Evolutionary conservation across 2,888 invertebrate species (phyloP).

Genomic region (Ectemnius lituratus): DNA sequence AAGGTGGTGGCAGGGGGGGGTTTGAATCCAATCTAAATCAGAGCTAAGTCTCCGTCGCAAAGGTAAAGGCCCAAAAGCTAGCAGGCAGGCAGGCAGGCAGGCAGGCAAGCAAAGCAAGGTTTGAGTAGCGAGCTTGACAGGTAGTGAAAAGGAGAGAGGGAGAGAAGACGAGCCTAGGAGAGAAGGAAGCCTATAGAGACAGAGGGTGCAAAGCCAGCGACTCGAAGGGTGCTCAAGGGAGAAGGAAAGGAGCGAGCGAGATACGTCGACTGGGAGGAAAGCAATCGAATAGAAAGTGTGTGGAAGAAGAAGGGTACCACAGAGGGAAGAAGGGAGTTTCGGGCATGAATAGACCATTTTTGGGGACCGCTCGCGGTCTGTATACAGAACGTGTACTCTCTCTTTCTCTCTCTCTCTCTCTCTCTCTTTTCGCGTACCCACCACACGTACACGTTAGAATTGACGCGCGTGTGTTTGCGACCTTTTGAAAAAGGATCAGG

Average conservation of each 20-base stretch:
- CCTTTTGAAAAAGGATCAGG: constrained; percentile 52
- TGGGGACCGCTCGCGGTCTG: constrained; percentile 53
- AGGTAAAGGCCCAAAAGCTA: constrained; percentile 11
- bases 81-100: too few species aligned
- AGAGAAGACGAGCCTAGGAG: constrained; percentile 26
- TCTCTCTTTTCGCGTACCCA: neutral
- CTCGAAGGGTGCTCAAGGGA: too few species aligned
- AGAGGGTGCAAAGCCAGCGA: too few species aligned
- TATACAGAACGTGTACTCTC: constrained; percentile 32
- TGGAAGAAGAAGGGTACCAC: constrained; percentile 16
- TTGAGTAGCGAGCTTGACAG: neutral
- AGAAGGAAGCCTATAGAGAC: neutral
- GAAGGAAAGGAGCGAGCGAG: too few species aligned
- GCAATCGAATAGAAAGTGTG: constrained; percentile 21
- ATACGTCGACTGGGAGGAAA: neutral
- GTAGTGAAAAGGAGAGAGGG: constrained; percentile 16
- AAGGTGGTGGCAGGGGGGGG: constrained; percentile 63
- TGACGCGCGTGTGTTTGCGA: constrained; percentile 43
- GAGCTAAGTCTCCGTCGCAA: constrained; percentile 58
- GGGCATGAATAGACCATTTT: constrained; percentile 61
- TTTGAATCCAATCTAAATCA: constrained; percentile 73
- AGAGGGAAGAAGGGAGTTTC: constrained; percentile 26
- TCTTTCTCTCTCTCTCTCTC: too few species aligned
- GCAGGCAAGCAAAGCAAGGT: constrained; percentile 22
- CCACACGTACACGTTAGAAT: constrained; percentile 11